Evolutionary conservation across 2,797 vertebrate species (phyloP), one percentile per base, ranked within the genome.

Genomic region (Danio choprae): DNA sequence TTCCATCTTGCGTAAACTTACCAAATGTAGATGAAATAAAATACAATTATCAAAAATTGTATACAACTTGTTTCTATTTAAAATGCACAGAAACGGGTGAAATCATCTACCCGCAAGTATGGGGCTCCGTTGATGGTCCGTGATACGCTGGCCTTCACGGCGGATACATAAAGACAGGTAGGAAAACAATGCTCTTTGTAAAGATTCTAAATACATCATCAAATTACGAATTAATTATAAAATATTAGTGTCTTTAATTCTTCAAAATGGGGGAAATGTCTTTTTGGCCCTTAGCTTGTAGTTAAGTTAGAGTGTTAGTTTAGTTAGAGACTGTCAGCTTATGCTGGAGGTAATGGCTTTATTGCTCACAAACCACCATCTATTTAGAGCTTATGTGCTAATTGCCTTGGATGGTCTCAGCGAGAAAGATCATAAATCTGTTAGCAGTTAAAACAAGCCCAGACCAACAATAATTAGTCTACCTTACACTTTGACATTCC

Each of bases 351-450:
- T 96, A 96, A 96, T 96, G 95, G 94, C 94, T 97, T 97, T 97
- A 98, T 96, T 96, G 95, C 95, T 95, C 95, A 94, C 95, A 95
- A 97, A 96, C 96, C 95, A 95, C 94, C 94, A 94, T 95, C 95
- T 95, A 94, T 95, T 96, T 95, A 94, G 94, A 95, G 95, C 93
- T 94, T 91, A 95, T 94, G 95, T 95, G 95, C 95, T 97, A 97
- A 97, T 97, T 97, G 96, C 94, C 93, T 88, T 93, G 92, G 93
- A 96, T 94, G 92, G 94, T 94, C 91, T 90, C 94, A 86, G 90
- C 94, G 94, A 96, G 93, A 91, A 92, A 95, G 93, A 95, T 91
- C 93, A 95, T 95, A 96, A 95, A 97, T 96, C 94, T 94, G 95
- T 96, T 96, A 95, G 92, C 92, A 94, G 92, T 94, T 92, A 89